phyloP scores from a whole-genome alignment of 2,113 vertebrate genomes.

The Myotis lucifugus region DNA sequence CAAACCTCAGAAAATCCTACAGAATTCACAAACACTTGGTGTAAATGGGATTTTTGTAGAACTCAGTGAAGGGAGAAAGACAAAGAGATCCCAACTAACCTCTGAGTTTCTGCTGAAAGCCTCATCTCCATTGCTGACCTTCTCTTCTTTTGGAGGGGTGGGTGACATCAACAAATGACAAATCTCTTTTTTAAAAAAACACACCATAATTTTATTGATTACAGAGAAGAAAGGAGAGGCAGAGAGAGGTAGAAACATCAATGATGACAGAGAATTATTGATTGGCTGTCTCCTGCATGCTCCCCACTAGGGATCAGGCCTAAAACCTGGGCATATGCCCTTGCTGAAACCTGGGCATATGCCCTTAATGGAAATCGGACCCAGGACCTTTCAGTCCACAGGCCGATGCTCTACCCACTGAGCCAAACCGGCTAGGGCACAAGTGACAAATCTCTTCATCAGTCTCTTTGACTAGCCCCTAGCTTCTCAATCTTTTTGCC shows the following conservation, averaged over 20 bases:
- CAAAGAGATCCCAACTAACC: background rate
- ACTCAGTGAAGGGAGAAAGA: background rate
- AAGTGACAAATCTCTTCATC: background rate
- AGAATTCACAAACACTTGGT: background rate
- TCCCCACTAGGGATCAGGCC: no score
- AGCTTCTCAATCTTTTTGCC: background rate
- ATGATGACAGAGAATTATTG: no score
- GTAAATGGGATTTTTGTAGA: background rate
- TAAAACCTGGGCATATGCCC: no score
- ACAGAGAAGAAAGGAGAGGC: no score
- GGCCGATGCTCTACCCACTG: no score
- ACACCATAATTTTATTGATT: no score
- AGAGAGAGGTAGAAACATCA: no score
- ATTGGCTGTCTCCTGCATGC: no score
- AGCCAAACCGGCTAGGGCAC: no score
- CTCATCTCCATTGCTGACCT: background rate
- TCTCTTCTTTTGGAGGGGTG: background rate
- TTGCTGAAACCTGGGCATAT: no score
- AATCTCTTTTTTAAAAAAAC: background rate
- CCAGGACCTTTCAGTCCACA: no score
- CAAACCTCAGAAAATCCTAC: background rate
- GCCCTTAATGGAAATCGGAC: no score
- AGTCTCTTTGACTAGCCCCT: background rate
- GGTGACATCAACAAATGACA: accelerated
- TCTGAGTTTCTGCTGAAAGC: background rate